Base-by-base conservation (phyloP, 2,113 vertebrate species). In the Hippolais icterina region DNA sequence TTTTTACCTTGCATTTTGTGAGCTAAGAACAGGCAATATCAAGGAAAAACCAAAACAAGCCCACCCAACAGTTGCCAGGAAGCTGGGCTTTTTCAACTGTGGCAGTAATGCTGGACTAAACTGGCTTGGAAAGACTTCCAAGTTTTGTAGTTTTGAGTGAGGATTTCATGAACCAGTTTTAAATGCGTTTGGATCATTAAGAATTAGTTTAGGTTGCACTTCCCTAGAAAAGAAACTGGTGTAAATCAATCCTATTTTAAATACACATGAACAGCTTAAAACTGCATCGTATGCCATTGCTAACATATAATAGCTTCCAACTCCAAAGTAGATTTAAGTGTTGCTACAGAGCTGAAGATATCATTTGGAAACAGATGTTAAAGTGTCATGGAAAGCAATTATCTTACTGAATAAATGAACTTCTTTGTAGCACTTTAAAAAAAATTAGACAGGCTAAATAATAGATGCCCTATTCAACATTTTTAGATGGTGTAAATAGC, bases 181-280 rank as follows among this genome's bases (percentile, higher is more conserved):
- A 96, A 97, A 92, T 89, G 70, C 21, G 46, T 88, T 92, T 93
- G 84, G 89, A 97, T 98, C 96, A 95, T 94, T 95, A 93, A 63
- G 65, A 97, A 97, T 97, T 97, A 95, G 71, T 92, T 97, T 96
- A 96, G 90, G 85, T 83, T 91, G 68, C 81, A 92, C 39, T 71
- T 78, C 44, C 78, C 84, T 95, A 74, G 68, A 84, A 94, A 91
- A 96, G 76, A 97, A 93, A 94, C 28, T 29, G 33, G 29, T 90
- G 70, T 91, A 97, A 96, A 98, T 97, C 90, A 96, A 83, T 97
- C 88, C 94, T 88, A 52, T 90, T 96, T 93, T 92, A 96, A 97
- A 95, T 82, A 89, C 72, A 97, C 64, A 89, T 12, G 56, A 97
- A 83, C 28, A 75, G 91, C 42, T 97, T 96, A 94, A 96, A 97